Base-by-base conservation (phyloP, 2,113 vertebrate species). In the Pleuronectes platessa region DNA sequence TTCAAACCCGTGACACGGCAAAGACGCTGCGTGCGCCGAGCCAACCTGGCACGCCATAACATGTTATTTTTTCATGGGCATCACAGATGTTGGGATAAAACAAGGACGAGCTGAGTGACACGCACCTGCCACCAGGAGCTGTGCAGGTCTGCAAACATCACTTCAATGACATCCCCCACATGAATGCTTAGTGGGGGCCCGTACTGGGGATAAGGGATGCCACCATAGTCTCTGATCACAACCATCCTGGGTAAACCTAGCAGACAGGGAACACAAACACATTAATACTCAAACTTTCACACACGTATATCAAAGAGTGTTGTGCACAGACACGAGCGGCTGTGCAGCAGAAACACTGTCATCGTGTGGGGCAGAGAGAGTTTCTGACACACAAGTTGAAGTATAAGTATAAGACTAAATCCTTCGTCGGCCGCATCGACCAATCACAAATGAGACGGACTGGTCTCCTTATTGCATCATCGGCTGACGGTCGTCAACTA, bases 71-170 rank as follows among this genome's bases (percentile, higher is more conserved):
- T 87, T 80, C 72, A 80, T 42, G 67, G 67, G 67, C 74, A 77
- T 76, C 81, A 68, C 84, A 87, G 82, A 86, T 85, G 87, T 71
- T 26, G 76, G 82, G 86, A 74, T 78, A 65, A 81, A 86, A 81
- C 37, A 35, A 75, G 60, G 65, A 37, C 26, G 82, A 78, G 81
- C 27, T 7, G 73, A 86, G 74, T 61, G 76, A 81, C 85, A 91
- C 91, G 58, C 86, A 99, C 97, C 97, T 99, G 96, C 97, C 97
- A 99, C 94, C 98, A 99, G 51, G 94, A 92, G 90, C 95, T 96
- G 83, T 96, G 95, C 40, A 96, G 95, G 78, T 99, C 96, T 31
- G 96, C 97, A 88, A 90, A 92, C 71, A 97, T 94, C 49, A 99
- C 94, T 71, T 98, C 97, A 54, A 98, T 91, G 2, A 97, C 95